Evolutionary conservation across 1,140 invertebrate species (phyloP), one percentile per base, ranked within the genome.

Genomic region (Paramacrobiotus metropolitanus): DNA sequence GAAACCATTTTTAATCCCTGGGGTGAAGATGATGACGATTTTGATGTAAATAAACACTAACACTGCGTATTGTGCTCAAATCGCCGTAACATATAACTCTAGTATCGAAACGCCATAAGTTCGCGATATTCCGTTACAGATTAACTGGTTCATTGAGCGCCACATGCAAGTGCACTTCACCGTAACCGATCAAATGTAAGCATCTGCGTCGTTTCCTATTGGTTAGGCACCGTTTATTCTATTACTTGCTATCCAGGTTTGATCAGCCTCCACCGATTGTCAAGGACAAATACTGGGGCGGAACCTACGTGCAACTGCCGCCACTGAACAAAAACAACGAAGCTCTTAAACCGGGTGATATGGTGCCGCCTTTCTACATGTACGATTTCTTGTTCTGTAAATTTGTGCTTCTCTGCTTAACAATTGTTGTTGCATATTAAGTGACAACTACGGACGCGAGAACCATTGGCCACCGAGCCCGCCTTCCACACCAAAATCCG

Each of bases 21-120:
- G 9, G 69, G 69, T 30, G 70, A 70, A 59, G 70, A 71, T 62
- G 69, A 71, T 40, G 69, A 70, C 59, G 69, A 69, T 55, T 62
- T 68, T 28, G 67, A 68, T 60, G 61, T 66, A 30, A 55, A 66
- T 60, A 31, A 45, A 4, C 28, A n/a, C n/a, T n/a, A n/a, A n/a
- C n/a, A n/a, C n/a, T n/a, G n/a, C n/a, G n/a, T n/a, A n/a, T n/a
- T n/a, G n/a, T n/a, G n/a, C n/a, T n/a, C n/a, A n/a, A n/a, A n/a
- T n/a, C n/a, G n/a, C n/a, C n/a, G n/a, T n/a, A n/a, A n/a, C n/a
- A n/a, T n/a, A n/a, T n/a, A n/a, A n/a, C n/a, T n/a, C n/a, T n/a
- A n/a, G n/a, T n/a, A n/a, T n/a, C n/a, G n/a, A n/a, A n/a, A n/a
- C n/a, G n/a, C n/a, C n/a, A n/a, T n/a, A n/a, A n/a, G n/a, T n/a